A percentile compares a stretch with the other conserved stretches of the same genome.
Conservation (phyloP, 1,140 invertebrate genomes). For the Neodiprion virginianus region DNA sequence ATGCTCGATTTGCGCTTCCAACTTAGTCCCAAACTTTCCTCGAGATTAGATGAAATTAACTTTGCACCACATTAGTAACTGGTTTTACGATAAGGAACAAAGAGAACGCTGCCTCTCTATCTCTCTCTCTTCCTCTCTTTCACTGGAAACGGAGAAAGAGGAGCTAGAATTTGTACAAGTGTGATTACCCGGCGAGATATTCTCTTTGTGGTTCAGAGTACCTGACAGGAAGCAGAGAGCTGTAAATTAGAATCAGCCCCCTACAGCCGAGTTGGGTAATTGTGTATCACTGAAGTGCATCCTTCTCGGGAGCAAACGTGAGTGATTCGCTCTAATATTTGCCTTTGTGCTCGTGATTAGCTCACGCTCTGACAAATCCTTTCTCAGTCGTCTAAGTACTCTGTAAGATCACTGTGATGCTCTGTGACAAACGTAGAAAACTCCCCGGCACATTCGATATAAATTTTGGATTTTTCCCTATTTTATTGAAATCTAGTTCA, state of each 20-base stretch:
- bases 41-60: constrained; percentile 15
- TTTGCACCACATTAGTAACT: constrained; percentile 13
- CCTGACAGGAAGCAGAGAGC: not conserved
- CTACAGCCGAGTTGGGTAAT: not conserved
- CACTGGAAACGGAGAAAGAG: not conserved
- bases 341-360: not conserved
- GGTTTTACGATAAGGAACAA: constrained; percentile 17
- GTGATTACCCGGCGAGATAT: not conserved
- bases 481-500: too few relatives aligned
- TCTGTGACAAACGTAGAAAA: too few relatives aligned
- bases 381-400: too few relatives aligned
- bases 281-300: not conserved
- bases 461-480: too few relatives aligned
- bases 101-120: not conserved
- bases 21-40: not conserved
- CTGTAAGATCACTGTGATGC: too few relatives aligned
- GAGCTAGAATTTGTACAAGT: not conserved
- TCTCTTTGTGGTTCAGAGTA: not conserved
- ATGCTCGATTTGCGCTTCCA: constrained; percentile 1
- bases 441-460: too few relatives aligned
- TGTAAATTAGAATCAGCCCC: not conserved
- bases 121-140: not conserved
- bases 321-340: not conserved
- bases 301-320: not conserved
- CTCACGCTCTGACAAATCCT: too few relatives aligned